These are phyloP conservation scores for Falco berigora DNA, from an alignment of 2,797 vertebrate species.

Conservation along the genomic window DNA sequence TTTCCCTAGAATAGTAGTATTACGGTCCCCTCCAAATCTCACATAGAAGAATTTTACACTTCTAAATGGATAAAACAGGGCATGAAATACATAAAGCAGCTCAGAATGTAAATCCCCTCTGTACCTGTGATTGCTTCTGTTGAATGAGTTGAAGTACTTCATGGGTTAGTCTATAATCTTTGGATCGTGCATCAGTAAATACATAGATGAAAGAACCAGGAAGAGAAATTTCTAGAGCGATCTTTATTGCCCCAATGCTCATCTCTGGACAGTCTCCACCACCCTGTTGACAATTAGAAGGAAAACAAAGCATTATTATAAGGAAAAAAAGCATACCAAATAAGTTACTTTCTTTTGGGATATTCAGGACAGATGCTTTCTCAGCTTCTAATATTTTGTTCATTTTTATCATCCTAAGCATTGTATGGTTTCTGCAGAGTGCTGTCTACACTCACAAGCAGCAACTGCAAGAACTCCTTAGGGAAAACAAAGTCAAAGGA, in stretches of 20 bases:
- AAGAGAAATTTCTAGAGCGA: slow-evolving; percentile 94
- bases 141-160: slow-evolving; percentile 97
- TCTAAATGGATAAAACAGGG: neutral
- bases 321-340: neutral
- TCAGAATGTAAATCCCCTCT: neutral
- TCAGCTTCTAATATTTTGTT: neutral
- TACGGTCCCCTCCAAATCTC: neutral
- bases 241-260: slow-evolving; percentile 98
- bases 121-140: slow-evolving; percentile 97
- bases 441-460: neutral
- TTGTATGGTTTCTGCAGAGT: neutral
- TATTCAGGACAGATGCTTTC: neutral
- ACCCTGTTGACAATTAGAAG: slow-evolving; percentile 75
- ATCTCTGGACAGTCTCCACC: slow-evolving; percentile 99
- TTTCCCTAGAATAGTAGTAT: neutral
- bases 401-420: neutral
- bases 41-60: neutral
- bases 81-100: neutral
- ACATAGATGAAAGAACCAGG: slow-evolving; percentile 97
- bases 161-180: slow-evolving; percentile 90
- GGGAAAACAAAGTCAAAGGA: neutral
- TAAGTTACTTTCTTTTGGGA: neutral
- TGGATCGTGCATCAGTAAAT: slow-evolving; percentile 96
- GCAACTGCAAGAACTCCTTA: neutral
- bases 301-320: neutral